Evolutionary conservation across 2,113 vertebrate species (phyloP).

Genomic region (Phyllopteryx taeniolatus): DNA sequence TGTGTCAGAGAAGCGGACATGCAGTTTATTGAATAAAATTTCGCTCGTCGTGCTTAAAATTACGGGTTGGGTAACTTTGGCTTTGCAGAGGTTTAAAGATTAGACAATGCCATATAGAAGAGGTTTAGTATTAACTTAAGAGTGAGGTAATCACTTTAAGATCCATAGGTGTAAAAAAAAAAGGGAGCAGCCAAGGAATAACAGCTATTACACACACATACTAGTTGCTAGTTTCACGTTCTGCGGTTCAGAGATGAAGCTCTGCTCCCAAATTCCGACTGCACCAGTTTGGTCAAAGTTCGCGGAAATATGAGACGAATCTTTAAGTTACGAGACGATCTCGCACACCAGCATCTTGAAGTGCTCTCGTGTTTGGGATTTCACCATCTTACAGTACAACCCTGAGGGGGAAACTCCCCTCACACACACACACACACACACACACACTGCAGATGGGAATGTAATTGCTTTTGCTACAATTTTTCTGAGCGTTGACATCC

Average conservation of each 20-base stretch:
- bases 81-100: slow-evolving; percentile 59
- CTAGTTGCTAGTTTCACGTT: background rate
- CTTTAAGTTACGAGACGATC: slow-evolving; percentile 11
- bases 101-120: slow-evolving; percentile 50
- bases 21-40: background rate
- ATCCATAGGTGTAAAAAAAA: slow-evolving; percentile 18
- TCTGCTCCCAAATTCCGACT: background rate
- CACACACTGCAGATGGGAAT: slow-evolving; percentile 2
- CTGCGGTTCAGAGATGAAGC: background rate
- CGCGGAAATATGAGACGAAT: background rate
- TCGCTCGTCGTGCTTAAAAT: background rate
- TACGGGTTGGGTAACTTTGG: slow-evolving; percentile 27
- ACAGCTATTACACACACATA: background rate
- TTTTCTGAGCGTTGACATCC: background rate
- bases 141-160: slow-evolving; percentile 41
- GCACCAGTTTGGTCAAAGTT: background rate
- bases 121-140: slow-evolving; percentile 59
- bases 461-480: background rate
- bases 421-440: background rate
- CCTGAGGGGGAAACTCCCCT: slow-evolving; percentile 28
- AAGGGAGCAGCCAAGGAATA: background rate
- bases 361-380: slow-evolving; percentile 29
- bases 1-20: background rate
- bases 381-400: slow-evolving; percentile 11
- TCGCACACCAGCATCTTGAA: background rate